Percentiles rank a stretch among this genome's conserved stretches.
Evolutionary conservation across 2,113 vertebrate species (phyloP).

Genomic region (Parotia lawesii): DNA sequence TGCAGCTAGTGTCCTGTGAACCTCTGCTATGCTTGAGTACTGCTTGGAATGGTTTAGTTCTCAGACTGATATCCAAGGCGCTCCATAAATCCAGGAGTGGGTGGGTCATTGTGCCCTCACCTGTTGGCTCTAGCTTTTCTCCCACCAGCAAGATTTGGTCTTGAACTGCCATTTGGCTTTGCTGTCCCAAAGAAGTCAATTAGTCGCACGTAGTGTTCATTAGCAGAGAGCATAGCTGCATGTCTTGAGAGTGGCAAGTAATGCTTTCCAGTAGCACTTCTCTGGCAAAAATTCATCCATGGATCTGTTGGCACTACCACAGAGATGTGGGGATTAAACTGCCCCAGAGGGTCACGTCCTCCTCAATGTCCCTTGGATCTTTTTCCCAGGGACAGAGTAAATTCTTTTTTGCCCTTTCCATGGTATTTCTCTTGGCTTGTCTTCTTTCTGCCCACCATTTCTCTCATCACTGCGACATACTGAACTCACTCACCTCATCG

Average conservation of each 20-base stretch:
- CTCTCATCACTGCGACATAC: neutral
- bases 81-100: neutral
- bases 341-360: neutral
- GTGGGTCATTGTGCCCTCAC: neutral
- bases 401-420: neutral
- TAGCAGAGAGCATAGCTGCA: fast-evolving
- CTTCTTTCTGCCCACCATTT: neutral
- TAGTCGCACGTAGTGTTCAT: neutral
- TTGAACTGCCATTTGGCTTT: neutral
- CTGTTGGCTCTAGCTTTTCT: neutral
- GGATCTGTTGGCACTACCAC: neutral
- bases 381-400: neutral
- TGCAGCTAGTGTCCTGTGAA: neutral
- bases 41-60: neutral
- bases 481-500: neutral
- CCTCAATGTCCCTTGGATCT: neutral
- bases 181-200: neutral
- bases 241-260: neutral
- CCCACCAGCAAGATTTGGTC: neutral
- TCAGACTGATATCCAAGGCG: neutral
- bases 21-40: neutral
- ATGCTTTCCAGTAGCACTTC: neutral
- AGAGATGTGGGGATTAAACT: neutral
- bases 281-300: neutral
- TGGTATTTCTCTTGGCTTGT: neutral